Evolutionary conservation across 2,113 vertebrate genomes (phyloP), one percentile per base, ranked within the genome.

Genomic region (Sarotherodon lohbergeri): DNA sequence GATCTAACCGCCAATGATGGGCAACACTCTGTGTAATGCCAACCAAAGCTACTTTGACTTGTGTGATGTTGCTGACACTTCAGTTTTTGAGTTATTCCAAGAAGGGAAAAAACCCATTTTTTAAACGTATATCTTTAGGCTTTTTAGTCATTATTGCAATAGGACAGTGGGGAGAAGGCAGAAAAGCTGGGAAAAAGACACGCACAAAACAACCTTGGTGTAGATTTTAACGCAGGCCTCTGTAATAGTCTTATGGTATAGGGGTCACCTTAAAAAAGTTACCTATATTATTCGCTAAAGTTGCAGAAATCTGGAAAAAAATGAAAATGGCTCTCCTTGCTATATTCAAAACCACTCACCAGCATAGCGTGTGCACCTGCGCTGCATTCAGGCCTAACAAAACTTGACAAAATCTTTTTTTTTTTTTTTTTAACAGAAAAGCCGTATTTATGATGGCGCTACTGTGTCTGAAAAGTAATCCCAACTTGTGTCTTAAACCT

Each of bases 381-480:
- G 39, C 22, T 71, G 13, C 66, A 24, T 71, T 43, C 39, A 43
- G 39, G n/a, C 39, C 66, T 16, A 71, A 71, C 66, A 71, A 46
- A 24, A 71, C 39, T 71, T 43, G 39, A 71, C 11, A 14, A 71
- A 43, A 43, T 4, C 7, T 3, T 14, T 14, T 14, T 46, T 3
- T 3, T 8, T 24, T 55, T n/a, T 24, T 36, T 3, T 0, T 0
- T 11, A 66, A 43, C 43, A 16, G 36, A 43, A 43, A 43, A 71
- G 39, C 7, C 0, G 1, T 71, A 43, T n/a, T 24, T 71, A 43
- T 41, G 66, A 43, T 43, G 66, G 12, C 7, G 7, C 36, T 71
- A 43, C 66, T 22, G 2, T 1, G 4, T 24, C 66, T 43, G 36
- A 71, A 43, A 71, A 43, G 19, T 71, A 16, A 71, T 43, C n/a